Conservation (phyloP, 2,888 invertebrate genomes). For the Scotopteryx bipunctaria region DNA sequence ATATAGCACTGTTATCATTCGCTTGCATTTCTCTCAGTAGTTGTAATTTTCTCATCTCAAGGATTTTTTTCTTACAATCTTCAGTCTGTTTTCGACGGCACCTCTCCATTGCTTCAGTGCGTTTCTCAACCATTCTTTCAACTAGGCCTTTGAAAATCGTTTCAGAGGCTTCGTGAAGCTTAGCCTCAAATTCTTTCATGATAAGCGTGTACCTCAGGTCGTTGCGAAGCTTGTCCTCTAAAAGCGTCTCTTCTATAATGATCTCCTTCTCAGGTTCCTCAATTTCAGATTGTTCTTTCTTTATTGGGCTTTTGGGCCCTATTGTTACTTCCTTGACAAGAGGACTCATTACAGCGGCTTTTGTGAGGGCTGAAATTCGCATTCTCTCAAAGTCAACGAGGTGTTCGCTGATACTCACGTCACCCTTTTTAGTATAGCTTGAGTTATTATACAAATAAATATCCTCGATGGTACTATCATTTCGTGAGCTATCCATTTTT, state of each 20-base stretch:
- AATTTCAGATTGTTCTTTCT: slow-evolving; percentile 42
- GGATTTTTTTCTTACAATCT: slow-evolving; percentile 62
- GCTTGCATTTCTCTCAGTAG: slow-evolving; percentile 73
- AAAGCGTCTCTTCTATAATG: slow-evolving; percentile 52
- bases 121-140: slow-evolving; percentile 64
- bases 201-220: slow-evolving; percentile 64
- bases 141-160: slow-evolving; percentile 59
- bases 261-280: slow-evolving; percentile 29
- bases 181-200: slow-evolving; percentile 62
- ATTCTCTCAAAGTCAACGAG: slow-evolving; percentile 74
- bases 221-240: slow-evolving; percentile 63
- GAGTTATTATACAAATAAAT: slow-evolving; percentile 39
- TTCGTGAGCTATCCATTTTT: slow-evolving; percentile 47
- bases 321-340: slow-evolving; percentile 77
- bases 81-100: slow-evolving; percentile 65
- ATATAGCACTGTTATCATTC: slow-evolving; percentile 76
- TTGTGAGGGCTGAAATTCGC: slow-evolving; percentile 83
- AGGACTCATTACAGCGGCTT: slow-evolving; percentile 81
- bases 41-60: slow-evolving; percentile 71
- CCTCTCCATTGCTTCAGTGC: slow-evolving; percentile 57
- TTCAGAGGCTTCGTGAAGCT: slow-evolving; percentile 58
- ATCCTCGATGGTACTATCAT: slow-evolving; percentile 45
- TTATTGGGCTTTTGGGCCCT: slow-evolving; percentile 51
- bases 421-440: slow-evolving; percentile 47
- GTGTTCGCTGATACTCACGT: slow-evolving; percentile 59